Evolutionary conservation across 2,888 invertebrate genomes (phyloP).

Genomic region (Plemyria rubiginata): DNA sequence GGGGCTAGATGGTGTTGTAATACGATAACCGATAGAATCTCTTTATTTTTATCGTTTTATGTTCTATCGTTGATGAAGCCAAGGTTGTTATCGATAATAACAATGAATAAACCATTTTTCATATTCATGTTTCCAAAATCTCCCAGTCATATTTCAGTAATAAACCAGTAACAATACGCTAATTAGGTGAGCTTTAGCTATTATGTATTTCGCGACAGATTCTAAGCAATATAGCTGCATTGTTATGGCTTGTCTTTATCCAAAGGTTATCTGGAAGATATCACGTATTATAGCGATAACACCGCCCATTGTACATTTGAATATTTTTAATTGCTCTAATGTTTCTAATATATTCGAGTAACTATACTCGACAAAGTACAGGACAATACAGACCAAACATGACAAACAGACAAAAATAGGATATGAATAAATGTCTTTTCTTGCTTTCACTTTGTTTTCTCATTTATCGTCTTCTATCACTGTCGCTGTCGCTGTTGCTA

Average conservation of each 20-base stretch:
- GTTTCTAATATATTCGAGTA: too few species aligned
- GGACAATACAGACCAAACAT: too few species aligned
- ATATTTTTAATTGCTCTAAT: too few species aligned
- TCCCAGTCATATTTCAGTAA: constrained; percentile 24
- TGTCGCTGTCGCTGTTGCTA: background rate
- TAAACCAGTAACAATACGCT: constrained; percentile 30
- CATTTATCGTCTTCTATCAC: background rate
- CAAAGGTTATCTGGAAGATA: too few species aligned
- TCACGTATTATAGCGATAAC: too few species aligned
- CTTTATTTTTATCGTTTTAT: background rate
- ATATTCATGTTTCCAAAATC: constrained; percentile 6
- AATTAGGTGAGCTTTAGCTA: constrained; percentile 17
- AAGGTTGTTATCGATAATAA: background rate
- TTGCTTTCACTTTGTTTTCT: background rate
- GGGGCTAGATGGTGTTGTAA: background rate
- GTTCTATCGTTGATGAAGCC: background rate
- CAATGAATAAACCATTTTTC: constrained; percentile 15
- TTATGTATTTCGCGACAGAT: background rate
- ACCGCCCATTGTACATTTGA: too few species aligned
- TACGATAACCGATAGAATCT: background rate
- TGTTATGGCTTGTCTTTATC: too few species aligned
- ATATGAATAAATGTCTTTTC: too few species aligned
- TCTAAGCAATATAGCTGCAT: background rate
- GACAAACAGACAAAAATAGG: too few species aligned
- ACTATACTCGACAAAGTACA: too few species aligned